Evolutionary conservation across 92 coral and sea anemone genomes (phyloP), one percentile per base, ranked within the genome.

Genomic region (Porites cylindrica): DNA sequence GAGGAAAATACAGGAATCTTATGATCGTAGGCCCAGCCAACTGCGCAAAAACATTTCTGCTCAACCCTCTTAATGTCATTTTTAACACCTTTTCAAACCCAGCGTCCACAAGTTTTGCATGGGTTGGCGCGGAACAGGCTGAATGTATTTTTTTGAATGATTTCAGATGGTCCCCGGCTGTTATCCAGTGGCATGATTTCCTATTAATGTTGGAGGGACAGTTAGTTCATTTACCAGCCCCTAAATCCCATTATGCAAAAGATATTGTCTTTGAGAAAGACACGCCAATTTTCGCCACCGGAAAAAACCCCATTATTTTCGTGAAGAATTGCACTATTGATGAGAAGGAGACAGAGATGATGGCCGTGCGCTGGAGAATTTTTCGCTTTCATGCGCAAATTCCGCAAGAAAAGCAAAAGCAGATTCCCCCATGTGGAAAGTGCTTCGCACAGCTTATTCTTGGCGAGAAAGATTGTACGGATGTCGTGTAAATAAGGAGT

Each of bases 111-210:
- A 29, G 32, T 29, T 29, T 29, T 29, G 32, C 32, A 29, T 29
- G 32, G 32, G 1, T 29, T 29, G 32, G 32, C 1, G 32, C 32
- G 2, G 32, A 29, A 29, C 32, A 29, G 32, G 32, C 32, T 1
- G 32, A 29, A 29, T 29, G 32, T 29, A 29, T 29, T 29, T 29
- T 29, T 29, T 29, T 29, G 1, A 29, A 29, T 29, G 32, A 29
- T 29, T 29, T 29, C 32, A 29, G 32, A 29, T 29, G 32, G 82
- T 91, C 65, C 16, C 75, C 84, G 10, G 13, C 79, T 2, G 47
- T 78, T 8, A 90, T 86, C 52, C 84, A 82, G 21, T 92, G 93
- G 91, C 85, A 92, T 59, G 95, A 90, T 80, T 76, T 93, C 5
- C 82, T 93, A 50, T 74, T 90, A 52, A 82, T 87, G 17, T 80